These are phyloP conservation scores for Scaptomyza pallida DNA, from an alignment of 1,140 invertebrate genomes.

Conservation along the genomic window DNA sequence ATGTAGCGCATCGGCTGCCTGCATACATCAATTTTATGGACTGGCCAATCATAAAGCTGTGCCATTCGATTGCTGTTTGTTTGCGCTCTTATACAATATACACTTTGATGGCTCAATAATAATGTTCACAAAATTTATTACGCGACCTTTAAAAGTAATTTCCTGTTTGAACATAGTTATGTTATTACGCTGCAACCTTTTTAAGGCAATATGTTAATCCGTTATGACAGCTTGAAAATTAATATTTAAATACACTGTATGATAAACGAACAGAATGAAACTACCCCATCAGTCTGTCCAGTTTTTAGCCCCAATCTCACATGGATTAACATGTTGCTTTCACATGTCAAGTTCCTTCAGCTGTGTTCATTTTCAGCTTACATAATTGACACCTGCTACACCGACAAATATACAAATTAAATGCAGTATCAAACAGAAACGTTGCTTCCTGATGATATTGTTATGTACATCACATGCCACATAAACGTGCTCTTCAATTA, in stretches of 20 bases:
- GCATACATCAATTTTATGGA: slow-evolving; percentile 10
- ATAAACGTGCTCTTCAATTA: slow-evolving; percentile 23
- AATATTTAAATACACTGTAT: too few species aligned
- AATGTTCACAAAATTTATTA: neutral
- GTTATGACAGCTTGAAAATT: too few species aligned
- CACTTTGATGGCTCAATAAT: neutral
- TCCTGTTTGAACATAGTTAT: too few species aligned
- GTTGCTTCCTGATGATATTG: slow-evolving; percentile 43
- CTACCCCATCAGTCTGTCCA: neutral
- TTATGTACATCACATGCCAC: slow-evolving; percentile 40
- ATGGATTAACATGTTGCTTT: slow-evolving; percentile 33
- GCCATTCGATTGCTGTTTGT: slow-evolving; percentile 37
- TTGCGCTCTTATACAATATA: neutral
- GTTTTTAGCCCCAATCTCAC: slow-evolving; percentile 14
- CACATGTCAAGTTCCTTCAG: slow-evolving; percentile 26
- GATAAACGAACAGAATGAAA: too few species aligned
- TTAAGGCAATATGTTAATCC: too few species aligned
- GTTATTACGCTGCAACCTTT: too few species aligned
- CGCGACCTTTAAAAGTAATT: neutral
- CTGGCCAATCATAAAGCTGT: slow-evolving; percentile 43
- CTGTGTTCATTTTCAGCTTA: slow-evolving; percentile 18
- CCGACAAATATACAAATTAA: slow-evolving; percentile 24
- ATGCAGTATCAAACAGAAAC: slow-evolving; percentile 39
- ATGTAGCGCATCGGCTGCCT: neutral
- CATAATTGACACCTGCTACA: slow-evolving; percentile 63